Percentiles rank a stretch among this genome's conserved stretches.
Evolutionary conservation across 1,140 invertebrate genomes (phyloP).

Genomic region (Oedothorax gibbosus): DNA sequence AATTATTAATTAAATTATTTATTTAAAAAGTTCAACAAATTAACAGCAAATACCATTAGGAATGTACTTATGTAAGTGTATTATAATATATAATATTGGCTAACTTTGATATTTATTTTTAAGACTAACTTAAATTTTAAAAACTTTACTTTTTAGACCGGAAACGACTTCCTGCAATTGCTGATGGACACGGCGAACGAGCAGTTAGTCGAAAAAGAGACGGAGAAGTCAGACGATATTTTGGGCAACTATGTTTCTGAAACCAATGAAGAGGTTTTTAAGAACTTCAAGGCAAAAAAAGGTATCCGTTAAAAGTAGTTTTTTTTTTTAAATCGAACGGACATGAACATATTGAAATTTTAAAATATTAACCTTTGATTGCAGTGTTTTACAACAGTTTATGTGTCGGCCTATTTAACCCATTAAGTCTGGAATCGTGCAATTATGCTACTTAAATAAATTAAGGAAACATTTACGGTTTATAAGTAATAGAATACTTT

Average conservation of each 20-base stretch:
- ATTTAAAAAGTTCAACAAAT: not conserved
- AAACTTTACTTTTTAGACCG: not conserved
- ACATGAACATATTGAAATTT: too few relatives aligned
- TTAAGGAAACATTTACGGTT: too few relatives aligned
- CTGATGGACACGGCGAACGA: constrained; percentile 45
- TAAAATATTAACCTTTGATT: too few relatives aligned
- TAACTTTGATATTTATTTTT: not conserved
- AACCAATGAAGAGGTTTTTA: not conserved
- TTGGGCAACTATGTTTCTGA: constrained; percentile 21
- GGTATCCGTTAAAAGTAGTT: too few relatives aligned
- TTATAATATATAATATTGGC: not conserved
- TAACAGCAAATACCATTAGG: not conserved
- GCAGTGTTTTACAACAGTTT: not conserved
- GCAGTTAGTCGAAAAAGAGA: constrained; percentile 1
- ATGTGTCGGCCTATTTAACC: not conserved
- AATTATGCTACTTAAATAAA: too few relatives aligned
- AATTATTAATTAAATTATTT: not conserved
- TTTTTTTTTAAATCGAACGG: too few relatives aligned
- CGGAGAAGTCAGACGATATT: constrained; percentile 20
- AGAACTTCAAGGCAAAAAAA: not conserved
- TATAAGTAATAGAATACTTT: too few relatives aligned
- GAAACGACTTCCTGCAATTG: constrained; percentile 55
- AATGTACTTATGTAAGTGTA: not conserved
- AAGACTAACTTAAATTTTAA: not conserved
- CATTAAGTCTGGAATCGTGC: too few relatives aligned